Base-by-base conservation (phyloP, 1,140 invertebrate genomes). In the Steinernema khuongi region DNA sequence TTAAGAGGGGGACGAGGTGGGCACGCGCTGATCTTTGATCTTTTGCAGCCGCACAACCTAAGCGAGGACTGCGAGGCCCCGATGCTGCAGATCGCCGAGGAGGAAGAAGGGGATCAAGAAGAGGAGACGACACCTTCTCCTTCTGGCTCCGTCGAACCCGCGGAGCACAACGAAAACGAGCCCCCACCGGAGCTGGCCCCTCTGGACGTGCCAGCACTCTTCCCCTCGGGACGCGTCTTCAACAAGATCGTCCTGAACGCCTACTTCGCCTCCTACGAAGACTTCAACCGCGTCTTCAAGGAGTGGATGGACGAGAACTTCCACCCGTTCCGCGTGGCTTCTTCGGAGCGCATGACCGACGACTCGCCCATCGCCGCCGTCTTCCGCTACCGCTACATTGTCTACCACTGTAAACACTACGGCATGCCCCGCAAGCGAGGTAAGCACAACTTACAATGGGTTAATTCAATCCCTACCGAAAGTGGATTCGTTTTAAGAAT, bases 371-470 rank as follows among this genome's bases (percentile, higher is more conserved):
- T 81, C n/a, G 36, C 70, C 31, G 31, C 67, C 0, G 41, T 17
- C 22, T 83, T 83, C 74, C 50, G 50, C 31, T 83, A 84, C 67
- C 73, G 81, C 30, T 83, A 83, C 50, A 76, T 83, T 22, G 81
- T 83, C 4, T 83, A 80, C 50, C 81, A 83, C 36, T 83, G 81
- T 70, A 77, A 75, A 1, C 78, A 78, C 70, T 83, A 84, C 43
- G 81, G 81, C 28, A 32, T 26, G 32, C 81, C 81, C 22, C 32
- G 81, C 29, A 80, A 67, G 43, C 68, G 82, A 74, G 81, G 81
- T 84, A 30, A 66, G 75, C n/a, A n/a, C n/a, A n/a, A n/a, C n/a
- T n/a, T n/a, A n/a, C n/a, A n/a, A n/a, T n/a, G n/a, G n/a, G n/a
- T n/a, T n/a, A n/a, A n/a, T n/a, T n/a, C n/a, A n/a, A n/a, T n/a